phyloP scores from a whole-genome alignment of 2,113 vertebrate genomes.

The Colistium nudipinnis region DNA sequence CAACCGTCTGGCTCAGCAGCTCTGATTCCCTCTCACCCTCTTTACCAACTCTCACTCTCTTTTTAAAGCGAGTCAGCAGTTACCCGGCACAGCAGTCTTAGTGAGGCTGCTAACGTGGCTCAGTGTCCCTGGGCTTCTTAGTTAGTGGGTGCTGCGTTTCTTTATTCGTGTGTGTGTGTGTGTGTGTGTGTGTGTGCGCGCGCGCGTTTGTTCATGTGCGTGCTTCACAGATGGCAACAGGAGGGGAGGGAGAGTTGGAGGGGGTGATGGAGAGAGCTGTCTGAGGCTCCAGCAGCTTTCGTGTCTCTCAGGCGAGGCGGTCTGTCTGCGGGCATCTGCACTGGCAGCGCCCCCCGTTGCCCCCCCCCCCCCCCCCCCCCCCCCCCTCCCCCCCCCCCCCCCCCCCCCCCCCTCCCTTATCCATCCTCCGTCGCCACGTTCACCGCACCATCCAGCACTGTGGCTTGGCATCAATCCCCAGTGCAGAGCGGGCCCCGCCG shows the following conservation, averaged over 20 bases:
- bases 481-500: conserved; percentile 11
- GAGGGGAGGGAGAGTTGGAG: conserved; percentile 69
- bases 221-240: conserved; percentile 77
- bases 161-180: conserved; percentile 21
- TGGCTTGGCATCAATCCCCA: conserved; percentile 39
- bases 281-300: conserved; percentile 74
- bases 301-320: conserved; percentile 71
- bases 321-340: conserved; percentile 79
- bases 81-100: conserved; percentile 60
- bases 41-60: conserved; percentile 64
- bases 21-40: conserved; percentile 39
- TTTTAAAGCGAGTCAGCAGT: conserved; percentile 76
- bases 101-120: conserved; percentile 74
- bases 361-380: background rate
- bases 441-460: conserved; percentile 54
- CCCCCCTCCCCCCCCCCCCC: background rate
- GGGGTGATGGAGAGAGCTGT: conserved; percentile 78
- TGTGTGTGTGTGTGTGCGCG: background rate
- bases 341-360: conserved; percentile 41
- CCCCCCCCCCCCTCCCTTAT: background rate
- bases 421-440: conserved; percentile 41
- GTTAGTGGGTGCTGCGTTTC: conserved; percentile 51
- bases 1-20: conserved; percentile 76
- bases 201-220: conserved; percentile 8
- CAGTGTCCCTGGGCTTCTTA: conserved; percentile 68